Evolutionary conservation across 2,113 vertebrate species (phyloP).

Genomic region (Phylloscopus trochiloides): DNA sequence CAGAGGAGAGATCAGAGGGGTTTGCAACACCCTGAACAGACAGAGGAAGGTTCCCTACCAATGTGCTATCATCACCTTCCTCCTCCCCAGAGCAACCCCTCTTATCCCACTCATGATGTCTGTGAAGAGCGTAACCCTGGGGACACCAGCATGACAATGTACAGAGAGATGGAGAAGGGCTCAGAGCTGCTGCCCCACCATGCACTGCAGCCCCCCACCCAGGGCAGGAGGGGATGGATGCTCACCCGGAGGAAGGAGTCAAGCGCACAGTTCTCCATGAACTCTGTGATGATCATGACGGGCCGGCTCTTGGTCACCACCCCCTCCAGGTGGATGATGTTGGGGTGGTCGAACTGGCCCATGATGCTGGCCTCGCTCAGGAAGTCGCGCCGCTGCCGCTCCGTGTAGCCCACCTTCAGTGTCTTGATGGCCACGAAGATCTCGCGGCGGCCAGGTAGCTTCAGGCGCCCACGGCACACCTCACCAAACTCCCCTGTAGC

Average conservation of each 20-base stretch:
- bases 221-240: not conserved
- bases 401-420: constrained; percentile 95
- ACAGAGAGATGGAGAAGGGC: not conserved
- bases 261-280: constrained; percentile 97
- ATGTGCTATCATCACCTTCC: not conserved
- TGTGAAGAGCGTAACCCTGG: not conserved
- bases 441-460: constrained; percentile 91
- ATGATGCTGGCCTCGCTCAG: constrained; percentile 97
- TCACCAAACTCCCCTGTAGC: constrained; percentile 93
- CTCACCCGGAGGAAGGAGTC: constrained; percentile 96
- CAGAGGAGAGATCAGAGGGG: not conserved
- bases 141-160: not conserved
- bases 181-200: not conserved
- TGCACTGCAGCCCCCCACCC: not conserved
- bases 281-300: constrained; percentile 97
- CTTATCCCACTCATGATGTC: not conserved
- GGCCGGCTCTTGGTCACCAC: constrained; percentile 98
- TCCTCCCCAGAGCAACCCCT: not conserved
- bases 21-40: not conserved
- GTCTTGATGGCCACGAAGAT: constrained; percentile 99
- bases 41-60: not conserved
- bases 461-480: constrained; percentile 93
- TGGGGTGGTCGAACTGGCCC: constrained; percentile 98
- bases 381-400: constrained; percentile 94
- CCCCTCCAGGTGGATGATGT: constrained; percentile 95